Percentiles rank a stretch among this genome's conserved stretches.
Conservation (phyloP, 2,113 vertebrate genomes). For the Asarcornis scutulata region DNA sequence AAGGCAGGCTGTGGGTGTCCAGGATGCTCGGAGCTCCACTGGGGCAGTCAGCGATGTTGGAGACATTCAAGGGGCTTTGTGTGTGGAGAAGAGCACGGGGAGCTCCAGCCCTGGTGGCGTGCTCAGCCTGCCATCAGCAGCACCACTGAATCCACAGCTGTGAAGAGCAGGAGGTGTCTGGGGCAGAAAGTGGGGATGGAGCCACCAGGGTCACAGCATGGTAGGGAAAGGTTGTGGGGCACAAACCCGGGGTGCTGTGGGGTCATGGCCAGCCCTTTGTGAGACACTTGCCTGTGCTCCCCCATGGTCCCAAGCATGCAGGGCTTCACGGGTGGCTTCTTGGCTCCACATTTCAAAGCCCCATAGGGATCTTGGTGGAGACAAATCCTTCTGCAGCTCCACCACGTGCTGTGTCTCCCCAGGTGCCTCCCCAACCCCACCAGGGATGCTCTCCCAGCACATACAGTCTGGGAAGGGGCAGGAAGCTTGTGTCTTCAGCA, state of each 20-base stretch:
- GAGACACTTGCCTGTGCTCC: not conserved
- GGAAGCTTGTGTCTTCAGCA: not conserved
- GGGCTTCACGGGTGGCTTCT: not conserved
- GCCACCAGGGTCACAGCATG: not conserved
- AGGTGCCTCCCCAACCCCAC: not conserved
- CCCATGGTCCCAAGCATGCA: not conserved
- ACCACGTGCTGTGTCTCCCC: not conserved
- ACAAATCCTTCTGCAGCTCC: not conserved
- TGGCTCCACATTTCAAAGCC: not conserved
- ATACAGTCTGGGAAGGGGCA: not conserved
- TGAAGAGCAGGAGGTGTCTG: not conserved
- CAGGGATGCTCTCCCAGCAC: not conserved
- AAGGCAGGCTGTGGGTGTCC: not conserved
- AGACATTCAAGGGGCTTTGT: not conserved
- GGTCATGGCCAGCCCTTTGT: not conserved
- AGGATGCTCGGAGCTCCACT: not conserved
- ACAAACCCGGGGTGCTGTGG: not conserved
- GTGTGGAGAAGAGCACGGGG: not conserved
- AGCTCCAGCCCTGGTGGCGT: not conserved
- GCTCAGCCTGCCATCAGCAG: not conserved
- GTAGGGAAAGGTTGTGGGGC: not conserved
- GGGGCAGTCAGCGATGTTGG: not conserved
- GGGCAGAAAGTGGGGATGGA: not conserved
- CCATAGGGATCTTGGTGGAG: not conserved
- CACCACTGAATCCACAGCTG: no score